Base-by-base conservation (phyloP, 2,797 vertebrate genomes). In the Oreonectes daqikongensis region DNA sequence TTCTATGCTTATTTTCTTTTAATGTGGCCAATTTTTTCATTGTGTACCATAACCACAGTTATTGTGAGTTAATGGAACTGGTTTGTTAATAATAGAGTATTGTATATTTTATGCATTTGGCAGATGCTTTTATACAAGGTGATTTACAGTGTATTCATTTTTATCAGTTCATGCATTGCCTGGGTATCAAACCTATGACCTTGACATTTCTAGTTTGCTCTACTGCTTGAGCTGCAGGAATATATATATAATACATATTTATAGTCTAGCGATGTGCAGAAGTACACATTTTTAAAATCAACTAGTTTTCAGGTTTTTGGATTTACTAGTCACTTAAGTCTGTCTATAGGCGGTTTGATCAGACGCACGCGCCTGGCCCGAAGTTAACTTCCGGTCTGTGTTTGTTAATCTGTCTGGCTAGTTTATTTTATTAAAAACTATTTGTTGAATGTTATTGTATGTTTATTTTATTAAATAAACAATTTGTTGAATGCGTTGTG, bases 1-100 rank as follows among this genome's bases (percentile, higher is more conserved):
- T 69, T 55, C 10, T 28, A 65, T 55, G 6, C 53, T 52, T 55
- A 55, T 40, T 26, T 60, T 52, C 26, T 59, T 59, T 32, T 18
- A 11, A 28, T 53, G 32, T 74, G 28, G 44, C 44, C 22, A 32
- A 30, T 74, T 5, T 60, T 52, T 35, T 42, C 11, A 65, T 17
- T 35, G 46, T 3, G 38, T 40, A 52, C 30, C 64, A 64, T 40
- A 35, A 64, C 22, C 32, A 20, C n/a, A 64, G 32, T 18, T 3
- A 12, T 11, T 61, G 59, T 30, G 28, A 8, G 57, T 18, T 1
- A n/a, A n/a, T 14, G 24, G 24, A 22, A 28, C 24, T 30, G 55
- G 5, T 9, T 60, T 4, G 17, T 60, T n/a, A 60, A 60, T 32
- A 32, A 60, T n/a, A 35, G 3, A 2, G 30, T n/a, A n/a, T 61